Evolutionary conservation across 2,113 vertebrate genomes (phyloP), one percentile per base, ranked within the genome.

Genomic region (human (Homo sapiens)): DNA sequence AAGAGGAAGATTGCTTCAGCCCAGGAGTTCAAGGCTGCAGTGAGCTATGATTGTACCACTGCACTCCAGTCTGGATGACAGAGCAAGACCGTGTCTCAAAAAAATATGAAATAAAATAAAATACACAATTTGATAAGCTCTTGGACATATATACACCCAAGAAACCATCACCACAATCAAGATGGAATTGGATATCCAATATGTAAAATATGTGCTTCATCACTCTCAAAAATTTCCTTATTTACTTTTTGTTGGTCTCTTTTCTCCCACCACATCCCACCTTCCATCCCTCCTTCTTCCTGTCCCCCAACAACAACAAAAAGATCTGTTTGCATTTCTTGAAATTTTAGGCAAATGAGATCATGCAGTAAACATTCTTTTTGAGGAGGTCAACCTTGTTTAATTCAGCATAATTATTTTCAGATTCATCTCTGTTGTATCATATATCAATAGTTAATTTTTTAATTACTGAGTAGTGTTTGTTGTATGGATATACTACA

Each of bases 391-490:
- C 78, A 76, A 40, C 17, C 20, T 94, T 78, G 80, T 85, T 81
- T 92, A 57, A 94, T n/a, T 82, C 50, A 82, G n/a, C 40, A 61
- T 55, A 68, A 78, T 61, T 96, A 87, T 68, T 90, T 93, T 76
- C 38, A 88, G 52, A 82, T 40, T 90, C 57, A 59, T 64, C 27
- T 38, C 81, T 17, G 16, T 32, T 59, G 12, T 23, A 27, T 10
- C 38, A 20, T 1, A 1, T 23, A 72, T 64, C 38, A 64, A 38
- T 0, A 66, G 25, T 12, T 55, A 81, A 59, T 30, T 86, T 73
- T 75, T 48, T 72, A 82, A 52, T 48, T 50, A 68, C 23, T 50
- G 35, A 81, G 17, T 18, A 80, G 38, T 30, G 18, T 79, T 80
- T 81, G 55, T 73, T 76, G 22, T 38, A 30, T 72, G 43, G 23